Evolutionary conservation across 2,113 vertebrate genomes (phyloP).

Genomic region (Phylloscopus trochiloides): DNA sequence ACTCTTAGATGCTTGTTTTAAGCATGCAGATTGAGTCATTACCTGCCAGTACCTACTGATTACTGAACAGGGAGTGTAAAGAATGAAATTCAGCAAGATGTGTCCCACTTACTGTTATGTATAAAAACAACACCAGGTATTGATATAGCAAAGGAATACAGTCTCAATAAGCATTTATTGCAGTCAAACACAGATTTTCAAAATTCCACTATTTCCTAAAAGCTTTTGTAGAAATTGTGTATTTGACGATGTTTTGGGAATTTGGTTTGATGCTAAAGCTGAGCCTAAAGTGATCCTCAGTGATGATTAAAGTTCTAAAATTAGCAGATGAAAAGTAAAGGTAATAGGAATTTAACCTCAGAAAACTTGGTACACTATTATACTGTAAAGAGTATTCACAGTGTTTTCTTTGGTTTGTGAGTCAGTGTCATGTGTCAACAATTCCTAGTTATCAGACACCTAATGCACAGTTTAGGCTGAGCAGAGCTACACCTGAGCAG

Average conservation of each 20-base stretch:
- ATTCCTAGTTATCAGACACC: not conserved
- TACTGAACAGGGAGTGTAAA: not conserved
- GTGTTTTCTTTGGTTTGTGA: not conserved
- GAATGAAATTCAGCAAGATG: not conserved
- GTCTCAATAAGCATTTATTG: not conserved
- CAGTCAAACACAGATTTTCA: not conserved
- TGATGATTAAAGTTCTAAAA: not conserved
- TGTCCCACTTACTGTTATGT: not conserved
- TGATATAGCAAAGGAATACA: not conserved
- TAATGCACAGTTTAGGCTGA: not conserved
- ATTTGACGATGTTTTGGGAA: not conserved
- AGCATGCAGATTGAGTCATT: not conserved
- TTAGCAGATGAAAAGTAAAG: not conserved
- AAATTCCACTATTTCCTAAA: not conserved
- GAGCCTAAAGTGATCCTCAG: not conserved
- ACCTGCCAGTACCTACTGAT: not conserved
- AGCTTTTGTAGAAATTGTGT: not conserved
- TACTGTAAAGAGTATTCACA: not conserved
- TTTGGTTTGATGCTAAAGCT: not conserved
- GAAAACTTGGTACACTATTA: not conserved
- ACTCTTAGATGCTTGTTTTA: not conserved
- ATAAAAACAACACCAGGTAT: not conserved
- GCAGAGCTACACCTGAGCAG: not conserved
- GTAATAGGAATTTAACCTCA: not conserved
- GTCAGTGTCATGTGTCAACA: not conserved